Conservation (phyloP, 2,113 vertebrate species). For the Heterotis niloticus region DNA sequence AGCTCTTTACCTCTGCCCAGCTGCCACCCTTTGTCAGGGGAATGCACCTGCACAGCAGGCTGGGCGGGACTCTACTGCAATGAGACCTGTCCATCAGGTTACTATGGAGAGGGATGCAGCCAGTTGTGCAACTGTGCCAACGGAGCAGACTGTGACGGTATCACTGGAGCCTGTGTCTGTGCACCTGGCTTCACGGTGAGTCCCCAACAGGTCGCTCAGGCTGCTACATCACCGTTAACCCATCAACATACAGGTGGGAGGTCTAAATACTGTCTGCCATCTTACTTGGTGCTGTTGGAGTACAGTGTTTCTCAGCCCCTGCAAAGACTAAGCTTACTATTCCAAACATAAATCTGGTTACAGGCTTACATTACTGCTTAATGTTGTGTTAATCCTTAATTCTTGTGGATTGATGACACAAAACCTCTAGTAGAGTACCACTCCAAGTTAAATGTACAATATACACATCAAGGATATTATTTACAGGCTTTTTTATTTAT, state of each 20-base stretch:
- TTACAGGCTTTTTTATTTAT: too few relatives aligned
- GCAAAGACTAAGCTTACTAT: neutral
- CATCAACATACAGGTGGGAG: neutral
- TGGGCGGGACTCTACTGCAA: constrained; percentile 94
- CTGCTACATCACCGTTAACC: neutral
- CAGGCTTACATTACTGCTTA: too few relatives aligned
- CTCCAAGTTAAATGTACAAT: too few relatives aligned
- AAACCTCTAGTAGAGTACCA: too few relatives aligned
- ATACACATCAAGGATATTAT: too few relatives aligned
- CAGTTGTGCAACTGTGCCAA: constrained; percentile 83
- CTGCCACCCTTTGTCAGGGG: constrained; percentile 93
- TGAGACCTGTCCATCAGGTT: constrained; percentile 83
- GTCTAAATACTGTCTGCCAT: neutral
- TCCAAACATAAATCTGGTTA: neutral
- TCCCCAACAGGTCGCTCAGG: neutral
- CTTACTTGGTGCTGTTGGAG: neutral
- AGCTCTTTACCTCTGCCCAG: constrained; percentile 56
- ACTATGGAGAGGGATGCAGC: constrained; percentile 79
- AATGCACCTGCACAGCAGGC: constrained; percentile 85
- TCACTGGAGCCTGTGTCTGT: constrained; percentile 81
- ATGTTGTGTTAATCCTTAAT: too few relatives aligned
- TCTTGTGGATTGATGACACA: too few relatives aligned
- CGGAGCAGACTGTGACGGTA: constrained; percentile 83
- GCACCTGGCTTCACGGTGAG: constrained; percentile 87
- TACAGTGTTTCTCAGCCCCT: neutral